Evolutionary conservation across 2,888 invertebrate species (phyloP), one percentile per base, ranked within the genome.

Genomic region (Laspeyria flexula): DNA sequence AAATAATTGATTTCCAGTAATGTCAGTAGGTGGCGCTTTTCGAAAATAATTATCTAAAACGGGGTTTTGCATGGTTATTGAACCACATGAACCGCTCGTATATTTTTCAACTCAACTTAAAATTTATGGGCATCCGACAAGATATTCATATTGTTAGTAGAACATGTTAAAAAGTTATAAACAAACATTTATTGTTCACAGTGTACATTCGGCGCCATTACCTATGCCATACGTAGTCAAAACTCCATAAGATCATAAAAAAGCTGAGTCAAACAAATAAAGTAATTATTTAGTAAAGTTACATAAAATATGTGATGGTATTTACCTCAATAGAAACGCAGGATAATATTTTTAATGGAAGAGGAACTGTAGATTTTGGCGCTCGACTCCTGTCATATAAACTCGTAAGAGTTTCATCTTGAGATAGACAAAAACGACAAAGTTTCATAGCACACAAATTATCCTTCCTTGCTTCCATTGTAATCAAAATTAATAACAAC

Each of bases 321-420:
- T 60, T 76, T 94, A 96, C 96, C 95, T 96, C 96, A 67, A 96
- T 94, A 51, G 96, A 94, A 60, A 95, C 93, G 79, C 95, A 95
- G 43, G 96, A 95, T 94, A 96, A 95, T 73, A 96, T 95, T 91
- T 96, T 96, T 68, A 96, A 83, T 46, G 95, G 93, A 69, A 96
- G 90, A 65, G 95, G 94, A 66, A 95, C 94, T 53, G 93, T 87
- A 73, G 94, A 93, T 82, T 94, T 95, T 71, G 90, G 86, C 56
- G 85, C 79, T 60, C 91, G 85, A 63, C 86, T 91, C 71, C 92
- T 93, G 67, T 95, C 94, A 81, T 95, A 96, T 77, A 96, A 94
- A 83, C 93, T 95, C 60, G 90, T 92, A 57, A 96, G 85, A 48
- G 94, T 92, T 58, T 92, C 93, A 65, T 94, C 93, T 77, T 94